Evolutionary conservation across 2,888 invertebrate species (phyloP).

Genomic region (Drosophila gaucha): DNA sequence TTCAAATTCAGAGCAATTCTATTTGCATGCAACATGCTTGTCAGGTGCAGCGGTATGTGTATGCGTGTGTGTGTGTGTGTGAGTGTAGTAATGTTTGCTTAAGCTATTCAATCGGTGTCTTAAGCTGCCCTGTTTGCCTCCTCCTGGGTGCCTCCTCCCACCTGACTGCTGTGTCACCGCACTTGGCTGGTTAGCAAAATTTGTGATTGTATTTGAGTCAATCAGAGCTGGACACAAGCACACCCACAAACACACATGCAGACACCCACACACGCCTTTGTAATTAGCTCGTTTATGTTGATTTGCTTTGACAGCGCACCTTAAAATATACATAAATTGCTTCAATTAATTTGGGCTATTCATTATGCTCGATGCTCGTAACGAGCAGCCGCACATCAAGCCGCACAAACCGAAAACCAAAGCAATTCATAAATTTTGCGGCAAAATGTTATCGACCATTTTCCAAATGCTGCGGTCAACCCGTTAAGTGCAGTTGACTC

Average conservation of each 20-base stretch:
- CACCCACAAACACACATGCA: conserved; percentile 6
- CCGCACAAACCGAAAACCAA: conserved; percentile 52
- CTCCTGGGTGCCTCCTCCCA: neutral
- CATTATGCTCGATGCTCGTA: conserved; percentile 53
- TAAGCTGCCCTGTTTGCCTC: conserved; percentile 7
- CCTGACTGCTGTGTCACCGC: conserved; percentile 34
- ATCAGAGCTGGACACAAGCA: conserved; percentile 50
- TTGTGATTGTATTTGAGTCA: conserved; percentile 59
- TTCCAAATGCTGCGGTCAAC: conserved; percentile 67
- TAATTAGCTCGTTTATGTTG: conserved; percentile 77
- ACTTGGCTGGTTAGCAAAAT: conserved; percentile 55
- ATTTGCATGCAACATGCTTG: conserved; percentile 50
- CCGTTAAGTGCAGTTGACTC: conserved; percentile 40
- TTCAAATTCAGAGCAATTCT: conserved; percentile 68
- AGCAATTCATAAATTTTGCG: conserved; percentile 74
- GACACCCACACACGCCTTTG: conserved; percentile 6
- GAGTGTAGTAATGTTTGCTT: conserved; percentile 34
- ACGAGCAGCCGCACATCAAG: conserved; percentile 2
- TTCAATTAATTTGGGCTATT: conserved; percentile 74
- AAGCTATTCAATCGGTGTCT: conserved; percentile 31
- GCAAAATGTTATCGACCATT: conserved; percentile 61
- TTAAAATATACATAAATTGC: conserved; percentile 66
- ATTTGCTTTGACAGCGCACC: conserved; percentile 74
- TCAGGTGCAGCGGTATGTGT: conserved; percentile 48
- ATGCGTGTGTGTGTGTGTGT: neutral